Conservation (phyloP, 2,113 vertebrate genomes). For the Panthera leo region DNA sequence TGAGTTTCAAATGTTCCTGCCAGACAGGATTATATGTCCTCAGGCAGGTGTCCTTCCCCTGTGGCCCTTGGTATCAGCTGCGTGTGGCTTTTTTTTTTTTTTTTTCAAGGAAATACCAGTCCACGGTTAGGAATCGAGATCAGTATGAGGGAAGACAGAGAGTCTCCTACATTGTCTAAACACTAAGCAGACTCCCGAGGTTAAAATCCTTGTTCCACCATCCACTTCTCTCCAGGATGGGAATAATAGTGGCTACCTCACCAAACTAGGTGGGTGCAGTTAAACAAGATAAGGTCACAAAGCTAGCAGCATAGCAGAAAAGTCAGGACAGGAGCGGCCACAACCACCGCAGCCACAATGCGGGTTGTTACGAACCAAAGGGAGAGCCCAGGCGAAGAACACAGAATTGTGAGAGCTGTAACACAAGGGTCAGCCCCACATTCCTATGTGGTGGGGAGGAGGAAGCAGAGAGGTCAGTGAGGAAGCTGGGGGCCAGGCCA, state of each 20-base stretch:
- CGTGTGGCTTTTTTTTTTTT: not conserved
- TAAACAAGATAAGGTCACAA: not conserved
- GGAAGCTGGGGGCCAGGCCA: not conserved
- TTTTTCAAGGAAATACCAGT: not conserved
- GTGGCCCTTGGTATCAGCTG: not conserved
- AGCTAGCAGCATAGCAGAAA: not conserved
- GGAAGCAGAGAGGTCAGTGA: not conserved
- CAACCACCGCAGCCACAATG: not conserved
- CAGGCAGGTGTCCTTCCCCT: not conserved
- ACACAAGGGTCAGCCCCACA: not conserved
- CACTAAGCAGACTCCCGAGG: not conserved
- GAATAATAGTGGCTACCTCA: not conserved
- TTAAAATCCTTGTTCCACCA: not conserved
- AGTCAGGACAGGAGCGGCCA: too few species aligned
- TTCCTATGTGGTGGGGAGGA: not conserved
- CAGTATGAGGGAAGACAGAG: not conserved
- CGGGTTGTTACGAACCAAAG: not conserved
- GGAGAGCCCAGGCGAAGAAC: not conserved
- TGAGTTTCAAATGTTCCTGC: not conserved
- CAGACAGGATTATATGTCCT: not conserved
- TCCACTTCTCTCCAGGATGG: not conserved
- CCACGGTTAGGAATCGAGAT: not conserved
- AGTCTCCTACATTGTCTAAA: not conserved
- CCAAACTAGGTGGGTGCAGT: not conserved
- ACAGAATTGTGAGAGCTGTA: fast-evolving